Evolutionary conservation across 1,140 invertebrate genomes (phyloP), one percentile per base, ranked within the genome.

Genomic region (Megalonaias nervosa): DNA sequence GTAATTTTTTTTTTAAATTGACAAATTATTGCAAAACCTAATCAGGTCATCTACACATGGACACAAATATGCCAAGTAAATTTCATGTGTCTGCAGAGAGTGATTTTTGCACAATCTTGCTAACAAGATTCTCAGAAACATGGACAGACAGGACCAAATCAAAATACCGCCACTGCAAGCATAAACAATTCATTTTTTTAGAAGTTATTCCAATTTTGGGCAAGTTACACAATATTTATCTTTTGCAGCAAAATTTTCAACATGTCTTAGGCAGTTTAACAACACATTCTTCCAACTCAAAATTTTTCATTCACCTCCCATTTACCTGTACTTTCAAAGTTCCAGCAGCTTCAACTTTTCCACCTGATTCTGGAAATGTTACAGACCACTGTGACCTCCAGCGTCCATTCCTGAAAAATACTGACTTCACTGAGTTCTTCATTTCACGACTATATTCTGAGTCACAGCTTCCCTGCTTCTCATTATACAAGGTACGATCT

Each of bases 311-410:
- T 48, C 38, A 48, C 38, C 38, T 48, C 11, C 38, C 38, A 4
- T 48, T 66, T 81, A 92, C 91, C 88, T 99, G 96, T 77, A 98
- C 97, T 93, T 98, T 98, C 12, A 99, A 92, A 83, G 96, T 93
- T 74, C 98, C 98, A 82, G 94, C 94, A 60, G 99, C 88, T 90
- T 99, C 97, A 78, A 90, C 92, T 71, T 87, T 90, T 65, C 92
- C 85, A 87, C 93, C 92, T n/a, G 92, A 92, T 86, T 93, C 94
- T 71, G 94, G 94, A 86, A 99, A 95, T 75, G 93, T 96, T 56
- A 98, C 92, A 78, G 94, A 95, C 98, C 98, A 99, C 83, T 98
- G 96, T 2, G 97, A 98, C 80, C 98, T 94, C 98, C 98, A 99
- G 87, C 98, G 94, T 3, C 98, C 98, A 91, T 99, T 99, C 98